phyloP scores from a whole-genome alignment of 1,140 invertebrate genomes.

The Ceratina japonica region DNA sequence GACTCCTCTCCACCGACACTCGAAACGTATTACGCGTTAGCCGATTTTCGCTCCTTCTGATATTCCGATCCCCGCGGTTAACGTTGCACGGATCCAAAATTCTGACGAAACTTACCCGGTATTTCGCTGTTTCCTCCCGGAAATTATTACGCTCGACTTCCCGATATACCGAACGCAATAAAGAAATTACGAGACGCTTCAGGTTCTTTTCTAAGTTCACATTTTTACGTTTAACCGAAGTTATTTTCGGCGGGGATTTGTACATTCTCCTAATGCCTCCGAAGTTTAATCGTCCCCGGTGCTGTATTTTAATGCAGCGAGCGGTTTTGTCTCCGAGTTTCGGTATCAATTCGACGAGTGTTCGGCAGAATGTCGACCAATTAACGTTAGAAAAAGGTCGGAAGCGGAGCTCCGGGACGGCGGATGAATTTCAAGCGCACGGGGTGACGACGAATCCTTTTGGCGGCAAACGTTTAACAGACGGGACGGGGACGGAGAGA shows the following conservation, averaged over 20 bases:
- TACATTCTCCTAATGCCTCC: too few species aligned
- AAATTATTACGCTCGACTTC: neutral
- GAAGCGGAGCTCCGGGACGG: neutral
- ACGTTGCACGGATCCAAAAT: constrained; percentile 7
- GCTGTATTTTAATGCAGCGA: too few species aligned
- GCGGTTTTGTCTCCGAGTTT: neutral
- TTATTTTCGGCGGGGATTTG: too few species aligned
- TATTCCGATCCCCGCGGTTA: constrained; percentile 33
- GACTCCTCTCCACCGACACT: neutral
- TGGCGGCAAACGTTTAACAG: constrained; percentile 51
- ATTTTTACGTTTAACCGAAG: neutral
- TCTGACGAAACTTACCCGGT: neutral
- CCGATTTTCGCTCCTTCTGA: constrained; percentile 28
- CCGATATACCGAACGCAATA: too few species aligned
- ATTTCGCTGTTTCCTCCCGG: too few species aligned
- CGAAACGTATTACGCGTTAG: constrained; percentile 6
- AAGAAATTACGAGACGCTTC: too few species aligned
- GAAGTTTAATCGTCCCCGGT: too few species aligned
- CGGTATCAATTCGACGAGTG: neutral
- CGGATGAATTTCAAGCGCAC: constrained; percentile 53
- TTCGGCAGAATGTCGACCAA: constrained; percentile 9
- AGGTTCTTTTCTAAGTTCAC: too few species aligned
- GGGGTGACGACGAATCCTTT: constrained; percentile 50
- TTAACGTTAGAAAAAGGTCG: constrained; percentile 5
- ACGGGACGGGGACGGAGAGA: constrained; percentile 41